Percentiles rank a stretch among this genome's conserved stretches.
These are phyloP conservation scores for Prochilodus magdalenae DNA, from an alignment of 2,113 vertebrate genomes.

Conservation along the genomic window DNA sequence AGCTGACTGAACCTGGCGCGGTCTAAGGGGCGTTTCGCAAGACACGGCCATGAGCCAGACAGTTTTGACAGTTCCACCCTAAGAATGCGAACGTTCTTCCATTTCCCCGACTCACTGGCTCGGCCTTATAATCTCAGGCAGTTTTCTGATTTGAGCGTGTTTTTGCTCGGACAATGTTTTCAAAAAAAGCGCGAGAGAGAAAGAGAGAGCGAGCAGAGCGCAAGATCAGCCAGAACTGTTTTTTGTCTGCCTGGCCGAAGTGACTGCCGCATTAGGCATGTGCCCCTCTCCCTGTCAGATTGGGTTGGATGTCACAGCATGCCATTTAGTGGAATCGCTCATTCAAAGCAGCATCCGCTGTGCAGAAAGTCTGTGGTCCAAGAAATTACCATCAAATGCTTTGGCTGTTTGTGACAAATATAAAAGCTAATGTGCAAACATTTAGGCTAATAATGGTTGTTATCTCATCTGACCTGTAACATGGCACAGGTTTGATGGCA, in stretches of 20 bases:
- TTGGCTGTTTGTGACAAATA: background rate
- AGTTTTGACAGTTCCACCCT: conserved; percentile 37
- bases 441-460: background rate
- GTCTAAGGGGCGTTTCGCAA: conserved; percentile 19
- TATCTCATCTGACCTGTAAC: background rate
- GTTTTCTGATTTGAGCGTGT: conserved; percentile 4
- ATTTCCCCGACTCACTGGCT: background rate
- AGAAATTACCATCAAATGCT: background rate
- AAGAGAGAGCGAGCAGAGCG: background rate
- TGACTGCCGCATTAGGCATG: conserved; percentile 30
- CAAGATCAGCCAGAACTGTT: conserved; percentile 61
- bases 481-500: background rate
- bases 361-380: conserved; percentile 3
- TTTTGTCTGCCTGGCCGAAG: conserved; percentile 44
- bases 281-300: conserved; percentile 37
- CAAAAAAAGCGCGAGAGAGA: background rate
- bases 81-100: background rate
- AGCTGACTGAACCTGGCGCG: conserved; percentile 10
- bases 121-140: background rate
- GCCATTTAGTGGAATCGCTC: conserved; percentile 12
- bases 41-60: conserved; percentile 6
- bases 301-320: conserved; percentile 28
- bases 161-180: conserved; percentile 5
- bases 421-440: background rate
- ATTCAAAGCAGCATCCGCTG: conserved; percentile 16